phyloP scores from a whole-genome alignment of 2,113 vertebrate species.

The Alaudala cheleensis region DNA sequence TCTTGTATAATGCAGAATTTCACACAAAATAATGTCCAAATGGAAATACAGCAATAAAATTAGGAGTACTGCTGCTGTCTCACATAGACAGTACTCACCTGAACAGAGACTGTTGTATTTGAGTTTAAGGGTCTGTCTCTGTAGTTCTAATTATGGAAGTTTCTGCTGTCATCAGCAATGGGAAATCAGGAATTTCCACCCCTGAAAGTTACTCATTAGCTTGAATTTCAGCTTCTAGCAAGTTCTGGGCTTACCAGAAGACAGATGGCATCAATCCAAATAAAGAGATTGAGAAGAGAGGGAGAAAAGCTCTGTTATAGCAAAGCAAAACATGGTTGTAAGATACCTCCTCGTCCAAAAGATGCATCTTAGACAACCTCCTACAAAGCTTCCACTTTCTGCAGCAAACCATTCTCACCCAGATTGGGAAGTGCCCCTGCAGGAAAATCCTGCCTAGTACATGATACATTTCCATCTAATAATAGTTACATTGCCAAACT shows the following conservation, averaged over 20 bases:
- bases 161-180: not conserved
- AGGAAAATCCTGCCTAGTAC: not conserved
- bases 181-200: not conserved
- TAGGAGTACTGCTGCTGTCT: not conserved
- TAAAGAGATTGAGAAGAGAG: not conserved
- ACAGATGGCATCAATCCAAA: not conserved
- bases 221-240: not conserved
- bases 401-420: not conserved
- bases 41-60: not conserved
- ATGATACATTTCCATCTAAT: not conserved
- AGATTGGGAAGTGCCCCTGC: not conserved
- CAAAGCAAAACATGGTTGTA: not conserved
- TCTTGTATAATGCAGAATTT: not conserved
- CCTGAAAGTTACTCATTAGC: not conserved
- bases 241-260: not conserved
- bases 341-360: not conserved
- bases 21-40: not conserved
- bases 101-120: not conserved
- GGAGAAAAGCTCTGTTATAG: not conserved
- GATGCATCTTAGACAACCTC: not conserved
- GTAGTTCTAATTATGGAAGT: not conserved
- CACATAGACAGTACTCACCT: not conserved
- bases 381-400: not conserved
- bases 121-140: not conserved
- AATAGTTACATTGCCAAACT: not conserved